Base-by-base conservation (phyloP, 2,113 vertebrate genomes). In the Coracopsis vasa region DNA sequence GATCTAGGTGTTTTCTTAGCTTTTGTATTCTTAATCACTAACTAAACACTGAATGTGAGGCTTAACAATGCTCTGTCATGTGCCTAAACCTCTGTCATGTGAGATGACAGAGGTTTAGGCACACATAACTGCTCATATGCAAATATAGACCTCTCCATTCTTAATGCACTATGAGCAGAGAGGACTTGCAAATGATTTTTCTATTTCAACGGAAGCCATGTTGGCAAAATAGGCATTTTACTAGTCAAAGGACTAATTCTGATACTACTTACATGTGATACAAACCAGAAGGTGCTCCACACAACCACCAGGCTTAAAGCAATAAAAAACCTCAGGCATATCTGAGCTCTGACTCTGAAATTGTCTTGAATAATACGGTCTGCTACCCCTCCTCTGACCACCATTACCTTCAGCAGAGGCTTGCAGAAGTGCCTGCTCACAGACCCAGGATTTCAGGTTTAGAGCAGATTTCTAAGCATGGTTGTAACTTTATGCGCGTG, bases 1-100 rank as follows among this genome's bases (percentile, higher is more conserved):
- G 41, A 78, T 66, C n/a, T 53, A 80, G 48, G 31, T 80, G 61
- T 83, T 88, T 95, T 90, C 92, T 88, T 82, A 74, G 53, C 77
- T 89, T 95, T 88, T 77, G 41, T 47, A 10, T 27, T 77, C 79
- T 91, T 92, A 94, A 94, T 71, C 53, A 79, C 62, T 86, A 61
- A 75, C 8, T 54, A 92, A 96, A 91, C 45, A 75, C 31, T 69
- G 33, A 67, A 54, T 16, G 15, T 71, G 66, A 75, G 47, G 39
- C 60, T 92, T 84, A 89, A 72, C 56, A 5, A 29, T 62, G 27
- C 12, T 88, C 65, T 88, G 62, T 62, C 33, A 48, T 58, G 50
- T 41, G 41, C n/a, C n/a, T n/a, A n/a, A n/a, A n/a, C n/a, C 12
- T 88, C 65, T 88, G 62, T 62, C 33, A 48, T 58, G 50, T 41